Evolutionary conservation across 2,113 vertebrate species (phyloP).

Genomic region (Ascaphus truei): DNA sequence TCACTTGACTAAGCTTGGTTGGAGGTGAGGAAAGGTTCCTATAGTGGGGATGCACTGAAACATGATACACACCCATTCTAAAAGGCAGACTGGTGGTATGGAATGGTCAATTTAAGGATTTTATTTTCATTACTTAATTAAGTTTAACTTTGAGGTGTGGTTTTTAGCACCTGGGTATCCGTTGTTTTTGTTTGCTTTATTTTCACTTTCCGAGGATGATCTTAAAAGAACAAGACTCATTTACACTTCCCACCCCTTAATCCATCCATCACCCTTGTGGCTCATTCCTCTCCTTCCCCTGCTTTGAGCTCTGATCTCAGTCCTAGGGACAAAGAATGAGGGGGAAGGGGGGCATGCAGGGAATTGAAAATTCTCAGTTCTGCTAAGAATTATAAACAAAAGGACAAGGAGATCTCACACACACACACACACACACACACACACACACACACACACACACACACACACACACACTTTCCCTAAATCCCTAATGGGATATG

Average conservation of each 20-base stretch:
- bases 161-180: not conserved
- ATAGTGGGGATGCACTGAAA: no score
- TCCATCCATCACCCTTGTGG: conserved; percentile 23
- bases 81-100: no score
- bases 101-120: no score
- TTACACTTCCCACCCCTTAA: not conserved
- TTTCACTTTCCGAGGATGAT: conserved; percentile 16
- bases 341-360: not conserved
- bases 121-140: not conserved
- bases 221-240: not conserved
- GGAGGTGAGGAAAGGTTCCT: no score
- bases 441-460: conserved; percentile 16
- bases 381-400: conserved; percentile 5
- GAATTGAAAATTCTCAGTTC: not conserved
- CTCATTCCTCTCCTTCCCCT: not conserved
- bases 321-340: not conserved
- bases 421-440: conserved; percentile 10
- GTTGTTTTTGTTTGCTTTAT: conserved; percentile 7
- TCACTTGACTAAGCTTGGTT: no score
- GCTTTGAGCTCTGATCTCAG: not conserved
- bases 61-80: no score
- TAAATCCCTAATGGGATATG: not conserved
- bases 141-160: not conserved
- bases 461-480: conserved; percentile 1
- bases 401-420: conserved; percentile 14